phyloP scores from a whole-genome alignment of 2,113 vertebrate species.

The Leuciscus idus region DNA sequence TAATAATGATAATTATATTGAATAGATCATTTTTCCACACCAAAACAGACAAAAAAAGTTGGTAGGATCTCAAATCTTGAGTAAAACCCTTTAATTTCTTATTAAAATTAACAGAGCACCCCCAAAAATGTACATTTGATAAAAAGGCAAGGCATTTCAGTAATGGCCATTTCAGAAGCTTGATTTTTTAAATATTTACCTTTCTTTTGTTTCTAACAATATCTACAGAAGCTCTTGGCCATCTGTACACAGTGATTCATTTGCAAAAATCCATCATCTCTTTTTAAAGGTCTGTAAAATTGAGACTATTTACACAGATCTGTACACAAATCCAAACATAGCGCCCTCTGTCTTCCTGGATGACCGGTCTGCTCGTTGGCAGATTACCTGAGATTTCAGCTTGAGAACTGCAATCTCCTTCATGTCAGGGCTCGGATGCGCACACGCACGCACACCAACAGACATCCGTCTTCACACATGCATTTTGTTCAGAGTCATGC shows the following conservation, averaged over 20 bases:
- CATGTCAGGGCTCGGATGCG: constrained; percentile 80
- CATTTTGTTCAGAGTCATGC: constrained; percentile 52
- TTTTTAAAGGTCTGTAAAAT: constrained; percentile 72
- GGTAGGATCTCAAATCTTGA: constrained; percentile 43
- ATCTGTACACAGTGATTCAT: constrained; percentile 90
- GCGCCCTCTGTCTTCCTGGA: constrained; percentile 73
- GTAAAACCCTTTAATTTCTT: constrained; percentile 56
- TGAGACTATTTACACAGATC: constrained; percentile 84
- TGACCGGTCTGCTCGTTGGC: constrained; percentile 82
- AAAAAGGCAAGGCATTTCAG: constrained; percentile 91
- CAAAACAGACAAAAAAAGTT: constrained; percentile 52
- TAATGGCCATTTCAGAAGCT: constrained; percentile 76
- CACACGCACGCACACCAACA: constrained; percentile 16
- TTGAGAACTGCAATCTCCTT: constrained; percentile 85
- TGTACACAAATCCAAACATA: constrained; percentile 81
- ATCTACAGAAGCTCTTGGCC: constrained; percentile 92
- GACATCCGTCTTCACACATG: constrained; percentile 49
- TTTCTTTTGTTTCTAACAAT: constrained; percentile 78
- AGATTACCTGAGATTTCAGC: constrained; percentile 95
- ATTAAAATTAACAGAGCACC: constrained; percentile 73
- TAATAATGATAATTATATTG: neutral
- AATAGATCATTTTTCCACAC: too few relatives aligned
- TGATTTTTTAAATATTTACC: constrained; percentile 84
- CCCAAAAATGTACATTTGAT: constrained; percentile 75
- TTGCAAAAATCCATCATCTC: constrained; percentile 64